phyloP scores from a whole-genome alignment of 1,140 invertebrate genomes.

The Paralvinella palmiformis region DNA sequence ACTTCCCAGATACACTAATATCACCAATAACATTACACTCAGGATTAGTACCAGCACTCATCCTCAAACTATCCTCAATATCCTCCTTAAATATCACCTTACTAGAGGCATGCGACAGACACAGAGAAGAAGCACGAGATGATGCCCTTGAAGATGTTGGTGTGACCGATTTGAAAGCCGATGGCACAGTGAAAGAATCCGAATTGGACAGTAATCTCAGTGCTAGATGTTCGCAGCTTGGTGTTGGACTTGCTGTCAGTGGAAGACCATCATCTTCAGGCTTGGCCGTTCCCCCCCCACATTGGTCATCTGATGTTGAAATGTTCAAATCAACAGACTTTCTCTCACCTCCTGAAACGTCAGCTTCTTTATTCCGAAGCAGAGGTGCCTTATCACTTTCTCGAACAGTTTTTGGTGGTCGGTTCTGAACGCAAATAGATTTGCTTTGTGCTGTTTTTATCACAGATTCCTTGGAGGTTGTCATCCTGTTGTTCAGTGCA shows the following conservation, averaged over 20 bases:
- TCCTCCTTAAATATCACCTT: no score
- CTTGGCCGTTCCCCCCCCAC: no score
- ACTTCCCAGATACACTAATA: no score
- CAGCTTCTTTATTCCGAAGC: not conserved
- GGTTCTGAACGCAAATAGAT: not conserved
- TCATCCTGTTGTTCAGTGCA: not conserved
- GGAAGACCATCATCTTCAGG: no score
- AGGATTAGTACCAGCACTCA: no score
- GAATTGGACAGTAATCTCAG: not conserved
- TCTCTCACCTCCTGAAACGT: not conserved
- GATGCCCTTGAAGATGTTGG: not conserved
- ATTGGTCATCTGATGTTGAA: not conserved
- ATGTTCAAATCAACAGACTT: not conserved
- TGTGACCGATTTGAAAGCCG: slow-evolving; percentile 2
- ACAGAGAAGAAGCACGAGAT: not conserved
- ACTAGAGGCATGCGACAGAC: no score
- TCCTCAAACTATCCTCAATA: no score
- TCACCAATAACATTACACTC: no score
- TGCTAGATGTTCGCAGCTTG: slow-evolving; percentile 5
- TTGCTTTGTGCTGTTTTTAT: no score
- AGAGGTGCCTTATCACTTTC: not conserved
- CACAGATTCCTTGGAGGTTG: not conserved
- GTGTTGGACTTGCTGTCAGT: not conserved
- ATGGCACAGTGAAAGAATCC: not conserved
- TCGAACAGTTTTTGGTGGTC: not conserved